A percentile compares a stretch with the other conserved stretches of the same genome.
phyloP scores from a whole-genome alignment of 2,113 vertebrate species.

The Embiotoca jacksoni region DNA sequence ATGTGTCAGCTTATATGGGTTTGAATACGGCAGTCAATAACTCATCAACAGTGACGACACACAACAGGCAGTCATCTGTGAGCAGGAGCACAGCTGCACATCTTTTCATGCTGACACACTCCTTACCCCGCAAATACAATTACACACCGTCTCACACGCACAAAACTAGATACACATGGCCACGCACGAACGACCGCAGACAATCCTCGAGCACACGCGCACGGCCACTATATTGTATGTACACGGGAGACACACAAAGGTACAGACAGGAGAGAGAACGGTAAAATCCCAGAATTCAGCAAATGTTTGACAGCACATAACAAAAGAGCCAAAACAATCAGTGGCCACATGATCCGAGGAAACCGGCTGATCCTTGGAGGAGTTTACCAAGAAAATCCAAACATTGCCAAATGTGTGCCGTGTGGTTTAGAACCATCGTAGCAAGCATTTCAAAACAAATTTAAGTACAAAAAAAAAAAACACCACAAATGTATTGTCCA shows the following conservation, averaged over 20 bases:
- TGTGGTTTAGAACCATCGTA: neutral
- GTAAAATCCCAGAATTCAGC: constrained; percentile 22
- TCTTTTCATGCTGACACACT: constrained; percentile 38
- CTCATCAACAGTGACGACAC: constrained; percentile 62
- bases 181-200: neutral
- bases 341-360: constrained; percentile 34
- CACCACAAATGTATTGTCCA: neutral
- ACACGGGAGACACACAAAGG: constrained; percentile 1
- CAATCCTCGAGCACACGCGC: constrained; percentile 7
- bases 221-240: constrained; percentile 1
- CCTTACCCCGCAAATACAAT: constrained; percentile 27
- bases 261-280: constrained; percentile 2
- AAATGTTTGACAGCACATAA: constrained; percentile 57
- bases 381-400: constrained; percentile 37
- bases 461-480: neutral
- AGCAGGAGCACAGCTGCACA: constrained; percentile 41
- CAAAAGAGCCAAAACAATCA: constrained; percentile 48
- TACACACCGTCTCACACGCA: constrained; percentile 1
- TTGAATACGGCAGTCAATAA: constrained; percentile 72
- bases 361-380: constrained; percentile 15
- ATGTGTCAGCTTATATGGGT: constrained; percentile 56
- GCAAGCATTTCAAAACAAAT: neutral
- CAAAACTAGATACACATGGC: neutral
- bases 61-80: constrained; percentile 62
- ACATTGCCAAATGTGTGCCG: constrained; percentile 47